A percentile compares a stretch with the other conserved stretches of the same genome.
These are phyloP conservation scores for Cebidichthys violaceus DNA, from an alignment of 2,113 vertebrate species.

Conservation along the genomic window DNA sequence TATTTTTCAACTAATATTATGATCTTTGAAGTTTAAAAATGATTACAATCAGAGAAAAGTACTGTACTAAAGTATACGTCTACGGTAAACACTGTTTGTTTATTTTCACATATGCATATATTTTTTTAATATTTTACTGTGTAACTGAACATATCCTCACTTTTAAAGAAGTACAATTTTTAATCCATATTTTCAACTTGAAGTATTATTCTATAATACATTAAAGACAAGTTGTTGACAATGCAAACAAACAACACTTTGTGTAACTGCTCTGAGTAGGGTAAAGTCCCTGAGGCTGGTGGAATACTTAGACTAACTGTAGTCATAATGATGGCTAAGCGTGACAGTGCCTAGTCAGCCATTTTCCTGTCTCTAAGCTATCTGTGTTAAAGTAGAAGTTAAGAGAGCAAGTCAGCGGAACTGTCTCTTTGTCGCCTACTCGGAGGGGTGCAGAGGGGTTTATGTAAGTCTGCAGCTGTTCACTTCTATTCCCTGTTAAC, in stretches of 20 bases:
- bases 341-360: constrained; percentile 17
- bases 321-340: background rate
- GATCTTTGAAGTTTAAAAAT: background rate
- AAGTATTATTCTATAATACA: background rate
- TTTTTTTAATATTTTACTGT: no score
- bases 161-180: background rate
- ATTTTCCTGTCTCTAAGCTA: constrained; percentile 29
- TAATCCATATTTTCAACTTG: background rate
- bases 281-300: background rate
- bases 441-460: constrained; percentile 27
- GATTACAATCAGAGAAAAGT: background rate
- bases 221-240: background rate
- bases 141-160: background rate
- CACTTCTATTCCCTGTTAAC: background rate
- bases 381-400: background rate
- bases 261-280: constrained; percentile 1
- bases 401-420: constrained; percentile 12
- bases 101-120: background rate
- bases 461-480: constrained; percentile 43
- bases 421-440: background rate
- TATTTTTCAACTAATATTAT: background rate
- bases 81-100: background rate
- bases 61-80: background rate
- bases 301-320: constrained; percentile 20
- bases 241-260: constrained; percentile 40